Evolutionary conservation across 2,888 invertebrate genomes (phyloP).

Genomic region (Cheilosia variabilis): DNA sequence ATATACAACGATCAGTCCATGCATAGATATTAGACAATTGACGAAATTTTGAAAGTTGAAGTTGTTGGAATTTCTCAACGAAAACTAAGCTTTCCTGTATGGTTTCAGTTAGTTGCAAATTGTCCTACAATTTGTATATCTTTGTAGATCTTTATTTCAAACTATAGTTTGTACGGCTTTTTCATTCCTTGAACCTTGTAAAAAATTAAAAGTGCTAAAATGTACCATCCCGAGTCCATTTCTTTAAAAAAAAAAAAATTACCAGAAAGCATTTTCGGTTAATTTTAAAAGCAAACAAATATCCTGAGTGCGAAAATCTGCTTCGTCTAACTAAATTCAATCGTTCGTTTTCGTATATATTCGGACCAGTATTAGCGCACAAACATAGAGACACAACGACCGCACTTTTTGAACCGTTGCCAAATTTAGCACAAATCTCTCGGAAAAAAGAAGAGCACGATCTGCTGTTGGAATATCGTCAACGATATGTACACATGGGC

Average conservation of each 20-base stretch:
- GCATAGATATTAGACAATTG: no score
- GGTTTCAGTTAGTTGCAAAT: no score
- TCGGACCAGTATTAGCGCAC: slow-evolving; percentile 37
- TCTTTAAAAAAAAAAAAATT: slow-evolving; percentile 20
- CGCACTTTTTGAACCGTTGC: slow-evolving; percentile 67
- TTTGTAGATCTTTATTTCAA: no score
- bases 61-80: no score
- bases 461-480: slow-evolving; percentile 52
- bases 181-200: not conserved
- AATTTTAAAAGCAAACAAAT: slow-evolving; percentile 56
- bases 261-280: slow-evolving; percentile 48
- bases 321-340: slow-evolving; percentile 14
- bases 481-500: slow-evolving; percentile 33
- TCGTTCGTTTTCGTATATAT: slow-evolving; percentile 15
- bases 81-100: no score
- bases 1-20: no score
- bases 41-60: no score
- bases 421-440: slow-evolving; percentile 48
- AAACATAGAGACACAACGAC: slow-evolving; percentile 45
- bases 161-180: not conserved
- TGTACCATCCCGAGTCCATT: slow-evolving; percentile 3
- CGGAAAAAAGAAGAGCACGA: slow-evolving; percentile 20
- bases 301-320: slow-evolving; percentile 35
- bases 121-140: no score
- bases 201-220: not conserved